Evolutionary conservation across 2,797 vertebrate species (phyloP).

Genomic region (Arrhamphus sclerolepis): DNA sequence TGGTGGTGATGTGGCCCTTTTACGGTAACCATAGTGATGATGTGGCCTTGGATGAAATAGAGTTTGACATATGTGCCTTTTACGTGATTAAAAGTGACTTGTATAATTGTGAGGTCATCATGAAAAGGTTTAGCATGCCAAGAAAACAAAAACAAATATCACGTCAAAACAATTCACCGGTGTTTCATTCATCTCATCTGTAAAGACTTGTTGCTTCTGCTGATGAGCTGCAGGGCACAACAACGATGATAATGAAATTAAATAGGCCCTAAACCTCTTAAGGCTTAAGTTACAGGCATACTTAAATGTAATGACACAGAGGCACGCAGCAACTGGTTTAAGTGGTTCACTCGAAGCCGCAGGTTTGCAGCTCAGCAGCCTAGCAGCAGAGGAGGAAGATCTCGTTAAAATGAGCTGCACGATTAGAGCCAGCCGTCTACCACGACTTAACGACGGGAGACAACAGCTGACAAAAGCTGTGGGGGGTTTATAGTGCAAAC

Average conservation of each 20-base stretch:
- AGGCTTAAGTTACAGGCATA: constrained; percentile 36
- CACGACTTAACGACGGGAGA: constrained; percentile 34
- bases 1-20: too few relatives aligned
- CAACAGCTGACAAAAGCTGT: constrained; percentile 42
- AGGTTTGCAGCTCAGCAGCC: constrained; percentile 23
- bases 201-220: constrained; percentile 12
- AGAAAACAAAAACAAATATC: too few relatives aligned
- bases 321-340: constrained; percentile 48
- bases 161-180: background rate
- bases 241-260: constrained; percentile 44
- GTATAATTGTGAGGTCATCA: too few relatives aligned
- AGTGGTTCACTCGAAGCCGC: constrained; percentile 39
- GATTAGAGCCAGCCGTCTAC: constrained; percentile 40
- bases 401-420: constrained; percentile 56
- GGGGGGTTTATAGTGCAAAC: constrained; percentile 17
- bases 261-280: constrained; percentile 50
- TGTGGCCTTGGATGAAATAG: too few relatives aligned
- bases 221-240: constrained; percentile 24
- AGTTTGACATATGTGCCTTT: too few relatives aligned
- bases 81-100: too few relatives aligned
- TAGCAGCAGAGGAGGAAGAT: too few relatives aligned
- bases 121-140: too few relatives aligned
- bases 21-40: too few relatives aligned
- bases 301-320: constrained; percentile 47
- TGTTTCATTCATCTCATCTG: background rate